A percentile compares a stretch with the other conserved stretches of the same genome.
Evolutionary conservation across 2,113 vertebrate genomes (phyloP).

Genomic region (Promerops cafer): DNA sequence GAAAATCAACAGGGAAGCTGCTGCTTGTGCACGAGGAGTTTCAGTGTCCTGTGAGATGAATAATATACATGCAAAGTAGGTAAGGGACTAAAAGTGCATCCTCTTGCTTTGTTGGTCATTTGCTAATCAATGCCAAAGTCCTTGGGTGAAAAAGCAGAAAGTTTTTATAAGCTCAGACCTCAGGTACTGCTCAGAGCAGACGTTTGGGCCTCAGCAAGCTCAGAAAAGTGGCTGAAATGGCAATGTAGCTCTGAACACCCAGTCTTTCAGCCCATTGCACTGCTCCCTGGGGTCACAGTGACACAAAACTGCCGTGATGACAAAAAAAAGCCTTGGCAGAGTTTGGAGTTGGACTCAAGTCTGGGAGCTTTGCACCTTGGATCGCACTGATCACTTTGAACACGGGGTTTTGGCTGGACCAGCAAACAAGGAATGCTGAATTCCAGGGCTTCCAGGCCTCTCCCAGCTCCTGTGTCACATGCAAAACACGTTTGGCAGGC

Average conservation of each 20-base stretch:
- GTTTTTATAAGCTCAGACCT: not conserved
- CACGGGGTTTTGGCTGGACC: rapidly evolving
- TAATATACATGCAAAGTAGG: not conserved
- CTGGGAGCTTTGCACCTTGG: not conserved
- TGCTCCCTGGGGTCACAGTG: not conserved
- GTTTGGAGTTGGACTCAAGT: not conserved
- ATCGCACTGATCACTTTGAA: not conserved
- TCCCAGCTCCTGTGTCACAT: not conserved
- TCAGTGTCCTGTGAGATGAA: not conserved
- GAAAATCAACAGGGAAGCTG: not conserved
- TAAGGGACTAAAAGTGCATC: not conserved
- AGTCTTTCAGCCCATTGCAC: not conserved
- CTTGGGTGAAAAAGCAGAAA: not conserved
- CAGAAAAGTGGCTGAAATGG: not conserved
- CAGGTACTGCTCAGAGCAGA: not conserved
- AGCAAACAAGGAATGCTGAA: not conserved
- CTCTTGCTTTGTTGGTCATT: not conserved
- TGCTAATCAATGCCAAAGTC: not conserved
- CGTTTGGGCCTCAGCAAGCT: not conserved
- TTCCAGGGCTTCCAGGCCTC: not conserved
- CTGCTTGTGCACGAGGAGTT: not conserved
- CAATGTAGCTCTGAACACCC: not conserved
- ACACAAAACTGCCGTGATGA: not conserved
- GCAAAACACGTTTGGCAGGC: not conserved
- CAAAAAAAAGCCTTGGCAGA: not conserved